Evolutionary conservation across 2,113 vertebrate species (phyloP).

Genomic region (Cavia aperea): DNA sequence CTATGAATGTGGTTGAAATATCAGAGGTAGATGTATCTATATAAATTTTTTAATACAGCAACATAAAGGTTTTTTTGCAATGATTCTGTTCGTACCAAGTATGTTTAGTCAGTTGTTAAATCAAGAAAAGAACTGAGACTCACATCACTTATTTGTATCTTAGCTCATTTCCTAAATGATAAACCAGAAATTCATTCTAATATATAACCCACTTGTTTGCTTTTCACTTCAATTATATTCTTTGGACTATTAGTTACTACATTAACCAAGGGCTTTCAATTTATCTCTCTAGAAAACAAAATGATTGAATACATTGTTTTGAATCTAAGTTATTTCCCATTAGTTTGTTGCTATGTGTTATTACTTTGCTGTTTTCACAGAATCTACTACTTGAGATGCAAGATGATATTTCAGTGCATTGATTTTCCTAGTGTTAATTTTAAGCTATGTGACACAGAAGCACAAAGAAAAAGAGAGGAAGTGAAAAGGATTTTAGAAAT

Average conservation of each 20-base stretch:
- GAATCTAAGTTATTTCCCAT: neutral
- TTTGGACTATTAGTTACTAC: neutral
- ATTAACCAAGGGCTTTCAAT: neutral
- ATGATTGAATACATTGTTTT: neutral
- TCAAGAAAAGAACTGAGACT: neutral
- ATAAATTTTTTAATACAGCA: neutral
- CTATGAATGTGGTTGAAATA: neutral
- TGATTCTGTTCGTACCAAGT: neutral
- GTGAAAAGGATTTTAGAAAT: neutral
- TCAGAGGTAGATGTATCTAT: neutral
- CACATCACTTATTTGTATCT: neutral
- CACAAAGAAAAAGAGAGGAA: neutral
- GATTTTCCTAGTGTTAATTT: neutral
- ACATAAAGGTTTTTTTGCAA: neutral
- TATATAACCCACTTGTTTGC: neutral
- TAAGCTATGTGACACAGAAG: neutral
- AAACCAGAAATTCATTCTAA: neutral
- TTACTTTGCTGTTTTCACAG: neutral
- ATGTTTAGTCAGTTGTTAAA: neutral
- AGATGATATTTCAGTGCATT: neutral
- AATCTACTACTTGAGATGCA: neutral
- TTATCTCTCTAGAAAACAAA: neutral
- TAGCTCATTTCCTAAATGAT: neutral
- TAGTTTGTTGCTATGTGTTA: neutral
- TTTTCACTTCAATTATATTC: neutral